Base-by-base conservation (phyloP, 2,113 vertebrate species). In the Centropristis striata region DNA sequence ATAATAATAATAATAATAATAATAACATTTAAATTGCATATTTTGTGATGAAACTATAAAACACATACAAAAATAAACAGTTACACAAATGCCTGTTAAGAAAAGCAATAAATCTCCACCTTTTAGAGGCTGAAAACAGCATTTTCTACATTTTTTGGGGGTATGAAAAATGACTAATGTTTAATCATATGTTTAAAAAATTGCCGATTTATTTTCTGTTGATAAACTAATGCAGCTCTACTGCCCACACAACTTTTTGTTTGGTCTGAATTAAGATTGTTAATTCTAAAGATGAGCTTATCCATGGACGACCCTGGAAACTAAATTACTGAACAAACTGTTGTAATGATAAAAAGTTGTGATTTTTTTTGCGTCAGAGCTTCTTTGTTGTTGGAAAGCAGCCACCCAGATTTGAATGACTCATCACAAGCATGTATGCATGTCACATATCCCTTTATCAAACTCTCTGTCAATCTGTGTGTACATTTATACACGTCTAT, bases 401-500 rank as follows among this genome's bases (percentile, higher is more conserved):
- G n/a, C 20, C 27, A 25, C 4, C 2, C 41, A 50, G 25, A 51
- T 20, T 23, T 28, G 2, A 28, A 36, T 65, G 20, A 60, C 13
- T 71, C 41, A 63, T 51, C 39, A 63, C 25, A 60, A 37, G 15
- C 28, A 4, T 57, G 14, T 46, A 23, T 42, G 41, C 16, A 79
- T 66, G 68, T 66, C 21, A 39, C 23, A 59, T 20, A 32, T 51
- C 47, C 41, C 27, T 47, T 7, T 4, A 16, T 49, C 50, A 36
- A 57, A 36, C 54, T 67, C n/a, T 27, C 49, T 68, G 69, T 57
- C 77, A 47, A 36, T 77, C 54, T 71, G 20, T 59, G 37, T 54
- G 64, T 37, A 39, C 53, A 23, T 59, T n/a, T 8, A 36, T 23
- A 41, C 36, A 23, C 20, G 46, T 66, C 59, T 42, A 37, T 80